phyloP scores from a whole-genome alignment of 2,113 vertebrate genomes.

The zebrafish (Danio rerio) region DNA sequence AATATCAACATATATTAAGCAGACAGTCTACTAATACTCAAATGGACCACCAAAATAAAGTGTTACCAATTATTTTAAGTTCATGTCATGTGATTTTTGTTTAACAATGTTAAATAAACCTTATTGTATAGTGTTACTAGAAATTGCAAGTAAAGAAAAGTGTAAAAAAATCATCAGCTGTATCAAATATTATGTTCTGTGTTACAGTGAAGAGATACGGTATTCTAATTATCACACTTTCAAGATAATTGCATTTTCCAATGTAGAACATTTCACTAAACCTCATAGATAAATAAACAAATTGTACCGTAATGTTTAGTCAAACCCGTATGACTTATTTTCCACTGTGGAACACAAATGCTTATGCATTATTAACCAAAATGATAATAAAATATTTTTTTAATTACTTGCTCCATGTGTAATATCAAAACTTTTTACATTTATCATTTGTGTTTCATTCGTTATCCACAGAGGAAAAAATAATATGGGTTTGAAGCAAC shows the following conservation, averaged over 20 bases:
- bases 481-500: not conserved
- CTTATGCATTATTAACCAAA: no score
- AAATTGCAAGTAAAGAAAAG: no score
- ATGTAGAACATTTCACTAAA: slow-evolving; percentile 45
- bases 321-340: not conserved
- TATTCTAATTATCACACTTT: slow-evolving; percentile 39
- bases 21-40: no score
- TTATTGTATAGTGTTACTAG: no score
- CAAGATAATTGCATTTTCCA: slow-evolving; percentile 64
- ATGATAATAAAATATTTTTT: no score
- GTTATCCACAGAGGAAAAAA: not conserved
- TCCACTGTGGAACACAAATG: not conserved
- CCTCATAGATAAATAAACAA: slow-evolving; percentile 56
- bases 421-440: no score
- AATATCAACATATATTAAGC: no score
- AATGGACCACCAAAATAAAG: no score
- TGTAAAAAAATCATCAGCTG: not conserved
- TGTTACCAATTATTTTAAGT: no score
- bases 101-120: no score
- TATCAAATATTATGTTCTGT: slow-evolving; percentile 49
- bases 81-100: no score
- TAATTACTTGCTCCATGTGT: no score
- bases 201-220: slow-evolving; percentile 53
- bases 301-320: slow-evolving; percentile 58
- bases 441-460: not conserved